Conservation (phyloP, 2,113 vertebrate genomes). For the Bungarus multicinctus region DNA sequence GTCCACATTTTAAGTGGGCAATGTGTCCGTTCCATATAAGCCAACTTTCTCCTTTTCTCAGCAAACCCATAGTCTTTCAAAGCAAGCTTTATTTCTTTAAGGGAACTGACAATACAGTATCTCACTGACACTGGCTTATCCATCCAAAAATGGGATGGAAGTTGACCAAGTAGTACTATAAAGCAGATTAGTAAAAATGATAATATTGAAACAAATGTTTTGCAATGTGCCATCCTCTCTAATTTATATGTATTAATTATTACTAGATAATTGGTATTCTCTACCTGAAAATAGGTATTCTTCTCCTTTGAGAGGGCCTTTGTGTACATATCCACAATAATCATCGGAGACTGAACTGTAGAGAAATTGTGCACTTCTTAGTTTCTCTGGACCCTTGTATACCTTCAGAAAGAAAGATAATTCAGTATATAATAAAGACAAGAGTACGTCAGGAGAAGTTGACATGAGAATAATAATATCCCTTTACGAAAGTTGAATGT, state of each 20-base stretch:
- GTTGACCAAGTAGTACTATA: background rate
- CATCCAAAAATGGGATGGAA: background rate
- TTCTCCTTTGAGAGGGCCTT: background rate
- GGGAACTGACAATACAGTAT: background rate
- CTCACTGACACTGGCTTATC: background rate
- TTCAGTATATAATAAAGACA: background rate
- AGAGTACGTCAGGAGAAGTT: background rate
- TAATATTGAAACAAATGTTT: background rate
- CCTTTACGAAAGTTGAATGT: background rate
- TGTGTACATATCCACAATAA: background rate
- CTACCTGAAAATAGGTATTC: background rate
- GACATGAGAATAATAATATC: background rate
- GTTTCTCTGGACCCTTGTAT: background rate
- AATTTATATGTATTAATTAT: background rate
- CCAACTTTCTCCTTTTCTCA: background rate
- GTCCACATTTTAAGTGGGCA: background rate
- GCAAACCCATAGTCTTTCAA: background rate
- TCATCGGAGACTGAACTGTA: background rate
- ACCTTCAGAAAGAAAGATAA: background rate
- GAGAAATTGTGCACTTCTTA: background rate
- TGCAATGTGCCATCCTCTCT: background rate
- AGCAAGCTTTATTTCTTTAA: background rate
- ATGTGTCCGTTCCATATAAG: background rate
- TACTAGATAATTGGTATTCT: background rate
- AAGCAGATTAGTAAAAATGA: background rate